phyloP scores from a whole-genome alignment of 2,113 vertebrate genomes.

The Machaerirhynchus nigripectus region DNA sequence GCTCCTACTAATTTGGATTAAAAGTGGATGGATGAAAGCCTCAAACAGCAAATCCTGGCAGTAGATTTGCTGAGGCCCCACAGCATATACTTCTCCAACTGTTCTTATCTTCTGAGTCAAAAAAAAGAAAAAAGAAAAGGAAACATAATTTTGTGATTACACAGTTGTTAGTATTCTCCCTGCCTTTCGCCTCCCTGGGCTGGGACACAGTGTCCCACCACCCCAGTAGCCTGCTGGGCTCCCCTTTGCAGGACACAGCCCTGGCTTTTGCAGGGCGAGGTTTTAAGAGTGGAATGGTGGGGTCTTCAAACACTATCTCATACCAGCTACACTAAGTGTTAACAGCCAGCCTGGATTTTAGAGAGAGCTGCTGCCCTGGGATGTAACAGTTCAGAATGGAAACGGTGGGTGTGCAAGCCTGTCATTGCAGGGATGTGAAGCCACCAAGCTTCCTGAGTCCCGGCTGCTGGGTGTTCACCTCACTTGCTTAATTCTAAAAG shows the following conservation, averaged over 20 bases:
- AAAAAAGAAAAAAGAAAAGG: not conserved
- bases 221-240: not conserved
- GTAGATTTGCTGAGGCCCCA: slow-evolving; percentile 39
- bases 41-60: slow-evolving; percentile 64
- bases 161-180: not conserved
- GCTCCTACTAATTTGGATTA: slow-evolving; percentile 75
- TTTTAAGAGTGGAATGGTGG: not conserved
- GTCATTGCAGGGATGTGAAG: not conserved
- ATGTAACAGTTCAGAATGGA: not conserved
- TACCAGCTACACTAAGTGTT: not conserved
- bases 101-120: slow-evolving; percentile 64
- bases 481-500: not conserved
- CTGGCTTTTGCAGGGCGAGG: not conserved
- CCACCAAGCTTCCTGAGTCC: not conserved
- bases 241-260: not conserved
- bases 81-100: slow-evolving; percentile 52
- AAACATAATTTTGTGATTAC: slow-evolving; percentile 30
- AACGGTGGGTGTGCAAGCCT: not conserved
- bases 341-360: not conserved
- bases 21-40: slow-evolving; percentile 65
- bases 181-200: not conserved
- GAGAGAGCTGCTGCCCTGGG: not conserved
- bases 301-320: rapidly evolving
- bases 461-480: not conserved
- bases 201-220: not conserved